Evolutionary conservation across 2,888 invertebrate genomes (phyloP).

Genomic region (Achlya flavicornis): DNA sequence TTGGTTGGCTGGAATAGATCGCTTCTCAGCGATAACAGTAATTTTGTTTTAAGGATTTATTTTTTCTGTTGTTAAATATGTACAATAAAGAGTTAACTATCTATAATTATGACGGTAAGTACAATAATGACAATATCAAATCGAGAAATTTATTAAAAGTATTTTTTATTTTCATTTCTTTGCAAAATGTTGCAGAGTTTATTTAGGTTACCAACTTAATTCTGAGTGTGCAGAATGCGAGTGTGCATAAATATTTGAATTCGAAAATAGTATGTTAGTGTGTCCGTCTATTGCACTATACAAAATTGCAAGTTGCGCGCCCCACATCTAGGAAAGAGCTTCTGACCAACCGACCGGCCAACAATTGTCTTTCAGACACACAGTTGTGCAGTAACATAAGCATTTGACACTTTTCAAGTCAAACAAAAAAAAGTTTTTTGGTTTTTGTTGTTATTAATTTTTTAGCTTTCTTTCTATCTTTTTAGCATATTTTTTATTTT

Average conservation of each 20-base stretch:
- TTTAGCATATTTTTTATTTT: too few species aligned
- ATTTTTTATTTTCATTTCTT: neutral
- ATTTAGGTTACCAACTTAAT: neutral
- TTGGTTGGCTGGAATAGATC: too few species aligned
- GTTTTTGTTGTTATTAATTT: too few species aligned
- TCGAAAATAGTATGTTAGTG: slow-evolving; percentile 29
- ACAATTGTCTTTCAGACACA: slow-evolving; percentile 25
- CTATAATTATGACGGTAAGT: too few species aligned
- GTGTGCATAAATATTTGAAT: neutral
- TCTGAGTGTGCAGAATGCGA: neutral
- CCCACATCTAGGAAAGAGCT: slow-evolving; percentile 23
- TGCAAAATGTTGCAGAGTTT: neutral
- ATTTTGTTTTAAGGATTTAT: too few species aligned
- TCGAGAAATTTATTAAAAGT: too few species aligned
- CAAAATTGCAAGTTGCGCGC: slow-evolving; percentile 33
- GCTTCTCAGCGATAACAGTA: too few species aligned
- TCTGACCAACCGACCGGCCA: slow-evolving; percentile 23
- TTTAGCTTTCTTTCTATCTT: too few species aligned
- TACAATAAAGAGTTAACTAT: too few species aligned
- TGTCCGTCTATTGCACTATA: slow-evolving; percentile 33
- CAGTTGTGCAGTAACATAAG: neutral
- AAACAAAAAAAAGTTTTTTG: neutral
- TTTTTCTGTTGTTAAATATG: too few species aligned
- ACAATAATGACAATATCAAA: too few species aligned
- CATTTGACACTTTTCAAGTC: neutral